A percentile compares a stretch with the other conserved stretches of the same genome.
phyloP scores from a whole-genome alignment of 2,888 invertebrate species.

The Drosophila fungiperda region DNA sequence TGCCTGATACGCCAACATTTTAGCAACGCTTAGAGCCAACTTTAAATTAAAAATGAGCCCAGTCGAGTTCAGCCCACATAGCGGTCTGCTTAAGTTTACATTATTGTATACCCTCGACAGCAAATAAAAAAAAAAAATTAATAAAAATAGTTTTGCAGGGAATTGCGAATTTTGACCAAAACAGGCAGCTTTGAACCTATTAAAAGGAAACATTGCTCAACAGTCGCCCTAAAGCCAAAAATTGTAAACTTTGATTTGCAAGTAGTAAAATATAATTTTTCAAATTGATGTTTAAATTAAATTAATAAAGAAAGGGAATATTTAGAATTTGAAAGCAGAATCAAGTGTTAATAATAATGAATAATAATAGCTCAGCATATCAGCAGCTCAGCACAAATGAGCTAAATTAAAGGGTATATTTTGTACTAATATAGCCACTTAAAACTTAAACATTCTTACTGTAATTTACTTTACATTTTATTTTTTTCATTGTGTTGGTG shows the following conservation, averaged over 20 bases:
- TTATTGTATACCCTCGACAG: constrained; percentile 21
- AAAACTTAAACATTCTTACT: neutral
- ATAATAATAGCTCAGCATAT: neutral
- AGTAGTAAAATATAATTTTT: neutral
- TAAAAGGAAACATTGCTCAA: neutral
- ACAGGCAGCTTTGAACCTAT: neutral
- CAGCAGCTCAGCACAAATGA: too few species aligned
- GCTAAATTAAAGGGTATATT: constrained; percentile 10
- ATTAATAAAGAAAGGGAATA: neutral
- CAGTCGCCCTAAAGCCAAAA: too few species aligned
- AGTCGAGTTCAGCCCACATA: constrained; percentile 22
- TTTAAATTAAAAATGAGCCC: constrained; percentile 37
- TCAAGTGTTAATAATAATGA: neutral
- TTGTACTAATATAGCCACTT: neutral
- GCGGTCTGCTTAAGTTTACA: constrained; percentile 48
- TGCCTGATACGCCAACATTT: constrained; percentile 39
- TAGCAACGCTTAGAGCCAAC: constrained; percentile 33
- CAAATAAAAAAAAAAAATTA: neutral
- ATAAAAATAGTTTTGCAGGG: neutral
- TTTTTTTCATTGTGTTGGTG: constrained; percentile 3
- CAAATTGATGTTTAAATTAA: neutral
- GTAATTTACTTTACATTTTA: neutral
- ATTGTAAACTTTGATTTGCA: neutral
- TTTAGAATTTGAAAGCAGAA: neutral
- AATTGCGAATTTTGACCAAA: neutral